phyloP scores from a whole-genome alignment of 2,888 invertebrate genomes.

The Luperina nickerlii region DNA sequence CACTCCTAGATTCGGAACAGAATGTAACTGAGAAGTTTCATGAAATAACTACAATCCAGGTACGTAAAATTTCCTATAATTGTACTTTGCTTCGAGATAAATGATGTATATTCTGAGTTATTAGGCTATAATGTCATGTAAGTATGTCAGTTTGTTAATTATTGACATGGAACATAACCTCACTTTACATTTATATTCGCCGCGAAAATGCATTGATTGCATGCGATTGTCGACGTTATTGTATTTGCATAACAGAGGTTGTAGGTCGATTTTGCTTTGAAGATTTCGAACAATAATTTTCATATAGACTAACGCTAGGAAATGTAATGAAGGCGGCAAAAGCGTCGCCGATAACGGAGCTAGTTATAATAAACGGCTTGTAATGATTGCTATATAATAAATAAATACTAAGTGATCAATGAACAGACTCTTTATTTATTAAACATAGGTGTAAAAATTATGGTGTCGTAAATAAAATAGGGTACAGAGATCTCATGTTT shows the following conservation, averaged over 20 bases:
- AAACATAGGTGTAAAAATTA: neutral
- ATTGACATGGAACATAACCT: constrained; percentile 66
- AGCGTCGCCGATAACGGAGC: neutral
- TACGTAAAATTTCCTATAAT: constrained; percentile 59
- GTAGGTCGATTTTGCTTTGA: constrained; percentile 36
- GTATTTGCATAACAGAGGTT: neutral
- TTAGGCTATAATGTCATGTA: constrained; percentile 31
- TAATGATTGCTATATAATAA: neutral
- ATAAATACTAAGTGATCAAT: neutral
- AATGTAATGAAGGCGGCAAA: constrained; percentile 49
- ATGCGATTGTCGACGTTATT: constrained; percentile 43
- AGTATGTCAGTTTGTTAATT: constrained; percentile 55
- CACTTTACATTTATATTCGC: constrained; percentile 45
- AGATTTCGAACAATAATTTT: neutral
- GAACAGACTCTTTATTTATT: neutral
- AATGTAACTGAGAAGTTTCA: constrained; percentile 82
- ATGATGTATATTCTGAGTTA: constrained; percentile 4
- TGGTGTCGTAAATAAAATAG: neutral
- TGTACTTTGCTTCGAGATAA: neutral
- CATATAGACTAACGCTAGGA: neutral
- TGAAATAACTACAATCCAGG: constrained; percentile 85
- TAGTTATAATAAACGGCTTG: neutral
- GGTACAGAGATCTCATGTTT: neutral
- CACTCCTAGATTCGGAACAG: constrained; percentile 81
- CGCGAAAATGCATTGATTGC: constrained; percentile 45